A percentile compares a stretch with the other conserved stretches of the same genome.
phyloP scores from a whole-genome alignment of 92 coral and sea anemone genomes.

The Palythoa heliodiscus region DNA sequence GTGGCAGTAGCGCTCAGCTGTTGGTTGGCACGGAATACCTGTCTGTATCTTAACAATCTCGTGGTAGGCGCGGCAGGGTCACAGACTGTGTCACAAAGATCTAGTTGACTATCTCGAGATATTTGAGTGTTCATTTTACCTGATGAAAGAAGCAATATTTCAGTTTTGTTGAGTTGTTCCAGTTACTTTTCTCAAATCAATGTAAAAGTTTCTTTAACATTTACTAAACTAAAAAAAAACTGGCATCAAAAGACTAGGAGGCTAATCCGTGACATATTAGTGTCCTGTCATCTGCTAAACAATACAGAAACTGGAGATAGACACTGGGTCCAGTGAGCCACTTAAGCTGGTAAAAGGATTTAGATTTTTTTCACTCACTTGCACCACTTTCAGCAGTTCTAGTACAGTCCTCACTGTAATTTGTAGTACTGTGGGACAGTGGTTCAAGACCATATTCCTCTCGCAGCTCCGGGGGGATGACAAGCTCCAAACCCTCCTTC shows the following conservation, averaged over 20 bases:
- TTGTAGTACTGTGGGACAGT: background rate
- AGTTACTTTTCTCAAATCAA: background rate
- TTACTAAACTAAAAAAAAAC: too few relatives aligned
- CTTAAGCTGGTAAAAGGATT: too few relatives aligned
- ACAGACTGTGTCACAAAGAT: background rate
- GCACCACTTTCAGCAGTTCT: background rate
- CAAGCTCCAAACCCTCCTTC: conserved; percentile 80
- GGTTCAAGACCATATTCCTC: conserved; percentile 80
- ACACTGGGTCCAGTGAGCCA: too few relatives aligned
- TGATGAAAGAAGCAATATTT: background rate
- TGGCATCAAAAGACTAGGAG: too few relatives aligned
- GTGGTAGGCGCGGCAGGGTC: conserved; percentile 36
- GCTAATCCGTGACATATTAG: too few relatives aligned
- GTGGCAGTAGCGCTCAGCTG: background rate
- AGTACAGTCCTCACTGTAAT: background rate
- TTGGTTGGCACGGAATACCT: conserved; percentile 25
- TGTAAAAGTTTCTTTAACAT: too few relatives aligned
- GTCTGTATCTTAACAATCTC: conserved; percentile 35
- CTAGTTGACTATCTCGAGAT: background rate
- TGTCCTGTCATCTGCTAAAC: too few relatives aligned
- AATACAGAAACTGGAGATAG: too few relatives aligned
- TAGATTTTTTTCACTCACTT: background rate
- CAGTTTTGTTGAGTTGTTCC: background rate
- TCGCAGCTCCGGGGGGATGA: conserved; percentile 60
- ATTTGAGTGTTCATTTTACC: background rate